These are phyloP conservation scores for Pomacea maculata DNA, from an alignment of 1,140 invertebrate genomes.

Conservation along the genomic window DNA sequence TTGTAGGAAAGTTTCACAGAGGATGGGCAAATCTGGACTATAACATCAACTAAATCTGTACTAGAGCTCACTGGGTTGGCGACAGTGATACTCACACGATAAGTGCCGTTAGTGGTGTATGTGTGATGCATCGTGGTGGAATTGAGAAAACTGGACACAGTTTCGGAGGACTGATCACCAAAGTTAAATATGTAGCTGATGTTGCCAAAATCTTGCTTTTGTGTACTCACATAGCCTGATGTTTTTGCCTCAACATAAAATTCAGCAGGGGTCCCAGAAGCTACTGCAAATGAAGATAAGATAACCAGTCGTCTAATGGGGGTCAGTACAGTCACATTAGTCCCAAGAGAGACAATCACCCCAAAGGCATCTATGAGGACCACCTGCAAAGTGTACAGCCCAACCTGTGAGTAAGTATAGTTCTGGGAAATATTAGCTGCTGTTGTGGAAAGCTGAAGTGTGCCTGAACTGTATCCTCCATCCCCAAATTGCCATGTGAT, in stretches of 20 bases:
- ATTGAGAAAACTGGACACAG: not conserved
- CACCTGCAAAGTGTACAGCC: constrained; percentile 27
- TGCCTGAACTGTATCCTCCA: not conserved
- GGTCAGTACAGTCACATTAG: constrained; percentile 13
- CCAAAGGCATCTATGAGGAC: constrained; percentile 21
- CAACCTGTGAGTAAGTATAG: constrained; percentile 20
- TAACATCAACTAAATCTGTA: constrained; percentile 6
- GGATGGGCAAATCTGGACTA: constrained; percentile 24
- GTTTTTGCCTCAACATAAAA: not conserved
- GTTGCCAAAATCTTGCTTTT: constrained; percentile 3
- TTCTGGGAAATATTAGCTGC: not conserved
- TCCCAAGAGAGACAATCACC: not conserved
- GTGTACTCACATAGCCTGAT: not conserved
- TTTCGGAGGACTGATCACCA: not conserved
- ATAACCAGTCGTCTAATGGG: not conserved
- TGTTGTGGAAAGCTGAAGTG: not conserved
- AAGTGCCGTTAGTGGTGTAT: not conserved
- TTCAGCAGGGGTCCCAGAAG: not conserved
- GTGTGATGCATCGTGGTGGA: not conserved
- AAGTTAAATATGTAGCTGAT: constrained; percentile 19
- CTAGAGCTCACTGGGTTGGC: constrained; percentile 24
- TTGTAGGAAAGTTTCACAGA: constrained; percentile 30
- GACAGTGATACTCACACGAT: constrained; percentile 20
- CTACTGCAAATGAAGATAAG: not conserved
- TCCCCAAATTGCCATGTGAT: constrained; percentile 32